A percentile compares a stretch with the other conserved stretches of the same genome.
These are phyloP conservation scores for Phocoena sinus DNA, from an alignment of 2,113 vertebrate genomes.

Conservation along the genomic window DNA sequence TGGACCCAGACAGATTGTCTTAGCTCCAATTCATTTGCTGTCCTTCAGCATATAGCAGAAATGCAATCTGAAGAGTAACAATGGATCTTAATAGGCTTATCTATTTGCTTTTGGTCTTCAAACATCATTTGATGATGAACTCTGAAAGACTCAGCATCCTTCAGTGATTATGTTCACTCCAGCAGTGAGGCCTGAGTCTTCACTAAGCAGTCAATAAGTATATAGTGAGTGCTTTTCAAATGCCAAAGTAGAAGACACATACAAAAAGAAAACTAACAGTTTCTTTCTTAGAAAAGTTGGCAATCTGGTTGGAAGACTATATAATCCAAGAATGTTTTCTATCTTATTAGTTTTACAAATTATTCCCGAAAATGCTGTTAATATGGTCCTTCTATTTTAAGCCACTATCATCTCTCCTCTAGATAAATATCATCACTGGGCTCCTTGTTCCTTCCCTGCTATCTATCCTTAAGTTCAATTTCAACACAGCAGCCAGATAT, in stretches of 20 bases:
- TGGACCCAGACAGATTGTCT: background rate
- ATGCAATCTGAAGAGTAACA: background rate
- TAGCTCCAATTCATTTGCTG: background rate
- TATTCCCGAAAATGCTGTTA: constrained; percentile 2
- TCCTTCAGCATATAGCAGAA: background rate
- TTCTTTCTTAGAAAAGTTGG: background rate
- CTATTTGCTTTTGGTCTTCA: constrained; percentile 1
- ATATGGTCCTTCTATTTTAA: background rate
- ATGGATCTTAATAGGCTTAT: background rate
- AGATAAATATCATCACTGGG: background rate
- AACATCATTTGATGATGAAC: background rate
- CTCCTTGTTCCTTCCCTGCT: background rate
- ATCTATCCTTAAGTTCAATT: background rate
- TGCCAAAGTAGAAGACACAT: background rate
- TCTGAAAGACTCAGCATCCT: background rate
- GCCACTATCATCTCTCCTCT: background rate
- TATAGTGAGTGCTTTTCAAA: background rate
- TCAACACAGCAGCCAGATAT: background rate
- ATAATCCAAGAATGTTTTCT: constrained; percentile 8
- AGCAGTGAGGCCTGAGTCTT: background rate
- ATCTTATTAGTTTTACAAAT: background rate
- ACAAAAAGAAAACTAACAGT: background rate
- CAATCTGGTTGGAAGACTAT: background rate
- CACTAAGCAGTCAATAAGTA: background rate
- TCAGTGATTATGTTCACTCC: background rate